A percentile compares a stretch with the other conserved stretches of the same genome.
Evolutionary conservation across 2,888 invertebrate genomes (phyloP).

Genomic region (Pseudococcus viburni): DNA sequence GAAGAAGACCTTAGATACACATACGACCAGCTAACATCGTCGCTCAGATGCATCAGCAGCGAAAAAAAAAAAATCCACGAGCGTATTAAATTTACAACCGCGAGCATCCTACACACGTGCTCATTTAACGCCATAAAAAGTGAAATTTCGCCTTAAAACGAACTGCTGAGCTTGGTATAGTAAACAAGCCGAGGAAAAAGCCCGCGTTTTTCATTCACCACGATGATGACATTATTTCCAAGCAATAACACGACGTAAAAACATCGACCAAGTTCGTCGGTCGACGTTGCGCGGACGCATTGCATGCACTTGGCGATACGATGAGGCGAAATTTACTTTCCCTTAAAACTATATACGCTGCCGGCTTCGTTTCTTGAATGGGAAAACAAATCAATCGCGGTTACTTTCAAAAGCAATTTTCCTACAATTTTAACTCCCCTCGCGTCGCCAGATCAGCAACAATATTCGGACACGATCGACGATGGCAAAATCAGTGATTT

Average conservation of each 20-base stretch:
- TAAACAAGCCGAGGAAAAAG: conserved; percentile 52
- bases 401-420: conserved; percentile 19
- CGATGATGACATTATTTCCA: conserved; percentile 45
- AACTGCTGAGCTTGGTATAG: neutral
- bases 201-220: conserved; percentile 63
- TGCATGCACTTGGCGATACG: conserved; percentile 17
- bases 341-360: conserved; percentile 10
- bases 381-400: conserved; percentile 32
- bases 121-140: conserved; percentile 16
- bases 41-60: neutral
- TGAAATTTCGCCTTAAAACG: conserved; percentile 37
- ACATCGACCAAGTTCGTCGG: conserved; percentile 54
- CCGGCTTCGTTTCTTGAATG: conserved; percentile 18
- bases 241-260: conserved; percentile 8
- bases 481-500: neutral
- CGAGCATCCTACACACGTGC: conserved; percentile 30
- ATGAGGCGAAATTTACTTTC: conserved; percentile 18
- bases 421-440: neutral
- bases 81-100: conserved; percentile 27
- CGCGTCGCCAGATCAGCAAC: neutral
- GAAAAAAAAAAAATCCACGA: conserved; percentile 6
- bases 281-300: conserved; percentile 27
- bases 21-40: neutral
- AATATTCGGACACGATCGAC: neutral
- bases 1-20: neutral